These are phyloP conservation scores for Emydura subglobosa DNA, from an alignment of 2,113 vertebrate genomes.

Conservation along the genomic window DNA sequence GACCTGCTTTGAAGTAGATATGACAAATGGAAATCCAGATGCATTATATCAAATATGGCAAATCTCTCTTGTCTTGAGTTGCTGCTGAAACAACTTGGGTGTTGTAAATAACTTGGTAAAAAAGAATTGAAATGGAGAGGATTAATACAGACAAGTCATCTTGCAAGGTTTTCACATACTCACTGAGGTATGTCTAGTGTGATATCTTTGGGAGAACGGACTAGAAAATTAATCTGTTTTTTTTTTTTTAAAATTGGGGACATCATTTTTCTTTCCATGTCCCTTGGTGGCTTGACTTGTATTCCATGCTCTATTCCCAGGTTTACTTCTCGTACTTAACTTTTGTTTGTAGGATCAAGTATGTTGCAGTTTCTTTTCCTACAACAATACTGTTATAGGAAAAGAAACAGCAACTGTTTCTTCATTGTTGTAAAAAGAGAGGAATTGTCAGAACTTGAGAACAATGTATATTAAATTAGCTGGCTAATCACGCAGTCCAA, in stretches of 20 bases:
- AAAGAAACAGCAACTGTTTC: too few species aligned
- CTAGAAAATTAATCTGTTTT: background rate
- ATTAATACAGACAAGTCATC: background rate
- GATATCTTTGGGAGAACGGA: background rate
- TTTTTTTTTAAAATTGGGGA: background rate
- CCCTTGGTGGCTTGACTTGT: background rate
- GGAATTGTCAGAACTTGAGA: constrained; percentile 27
- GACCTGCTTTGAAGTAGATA: constrained; percentile 18
- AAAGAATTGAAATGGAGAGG: constrained; percentile 32
- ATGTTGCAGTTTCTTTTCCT: constrained; percentile 25
- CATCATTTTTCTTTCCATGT: background rate
- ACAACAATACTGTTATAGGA: too few species aligned
- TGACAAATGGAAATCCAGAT: constrained; percentile 43
- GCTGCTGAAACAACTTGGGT: constrained; percentile 33
- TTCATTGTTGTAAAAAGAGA: background rate
- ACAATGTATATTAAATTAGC: constrained; percentile 35
- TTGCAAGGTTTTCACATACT: background rate
- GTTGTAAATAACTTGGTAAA: constrained; percentile 39
- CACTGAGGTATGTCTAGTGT: constrained; percentile 52
- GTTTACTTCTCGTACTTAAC: background rate
- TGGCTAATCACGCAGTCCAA: constrained; percentile 40
- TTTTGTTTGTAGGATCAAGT: background rate
- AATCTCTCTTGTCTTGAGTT: constrained; percentile 1
- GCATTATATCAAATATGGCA: background rate
- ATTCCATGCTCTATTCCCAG: background rate